Percentiles rank a stretch among this genome's conserved stretches.
phyloP scores from a whole-genome alignment of 2,797 vertebrate genomes.

The Myiotriccus ornatus region DNA sequence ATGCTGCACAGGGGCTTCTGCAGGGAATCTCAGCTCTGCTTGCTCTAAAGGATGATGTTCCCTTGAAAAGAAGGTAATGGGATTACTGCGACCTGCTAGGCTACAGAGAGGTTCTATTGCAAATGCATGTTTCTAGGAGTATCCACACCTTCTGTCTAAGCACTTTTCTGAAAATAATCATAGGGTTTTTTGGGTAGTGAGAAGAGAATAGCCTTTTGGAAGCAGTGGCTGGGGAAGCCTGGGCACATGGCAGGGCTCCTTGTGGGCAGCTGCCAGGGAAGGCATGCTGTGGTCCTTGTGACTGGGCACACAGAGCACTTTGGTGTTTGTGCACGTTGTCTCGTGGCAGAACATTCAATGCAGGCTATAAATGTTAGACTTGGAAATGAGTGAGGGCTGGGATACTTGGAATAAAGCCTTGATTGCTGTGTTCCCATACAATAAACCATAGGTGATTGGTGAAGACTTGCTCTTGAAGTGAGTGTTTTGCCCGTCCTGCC shows the following conservation, averaged over 20 bases:
- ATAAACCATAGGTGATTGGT: neutral
- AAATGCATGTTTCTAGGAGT: neutral
- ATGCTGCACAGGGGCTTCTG: neutral
- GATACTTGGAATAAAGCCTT: neutral
- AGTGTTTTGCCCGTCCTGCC: neutral
- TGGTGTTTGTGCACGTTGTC: neutral
- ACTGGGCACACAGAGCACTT: rapidly evolving
- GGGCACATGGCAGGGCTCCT: neutral
- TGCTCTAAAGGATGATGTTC: neutral
- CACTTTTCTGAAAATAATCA: neutral
- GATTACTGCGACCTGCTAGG: neutral
- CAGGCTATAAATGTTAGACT: neutral
- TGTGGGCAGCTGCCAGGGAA: neutral
- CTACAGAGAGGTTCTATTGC: neutral
- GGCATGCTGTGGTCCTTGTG: neutral
- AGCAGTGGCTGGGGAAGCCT: neutral
- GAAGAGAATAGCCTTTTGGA: neutral
- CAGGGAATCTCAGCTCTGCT: neutral
- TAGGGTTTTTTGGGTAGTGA: neutral
- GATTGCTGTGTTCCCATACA: neutral
- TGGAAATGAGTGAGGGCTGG: neutral
- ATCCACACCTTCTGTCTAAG: neutral
- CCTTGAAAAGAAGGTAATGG: neutral
- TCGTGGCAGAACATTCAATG: neutral
- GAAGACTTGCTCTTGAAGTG: neutral